Evolutionary conservation across 1,140 invertebrate genomes (phyloP).

Genomic region (Panulirus ornatus): DNA sequence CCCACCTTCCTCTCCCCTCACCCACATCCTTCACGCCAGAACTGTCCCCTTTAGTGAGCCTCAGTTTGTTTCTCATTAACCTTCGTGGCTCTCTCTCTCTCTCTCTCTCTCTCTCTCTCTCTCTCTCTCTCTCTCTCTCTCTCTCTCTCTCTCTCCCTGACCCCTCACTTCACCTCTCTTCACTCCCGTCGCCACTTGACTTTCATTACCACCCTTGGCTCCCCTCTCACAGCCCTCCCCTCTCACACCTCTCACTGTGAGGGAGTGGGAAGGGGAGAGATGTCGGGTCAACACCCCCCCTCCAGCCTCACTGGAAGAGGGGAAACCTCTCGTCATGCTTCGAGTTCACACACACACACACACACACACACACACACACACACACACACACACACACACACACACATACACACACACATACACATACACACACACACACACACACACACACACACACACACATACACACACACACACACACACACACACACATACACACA

Average conservation of each 20-base stretch:
- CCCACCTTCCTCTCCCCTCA: not conserved
- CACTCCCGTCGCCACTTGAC: not conserved
- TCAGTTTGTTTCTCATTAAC: not conserved
- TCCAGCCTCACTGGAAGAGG: no score
- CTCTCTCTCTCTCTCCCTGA: not conserved
- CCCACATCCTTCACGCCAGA: not conserved
- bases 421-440: no score
- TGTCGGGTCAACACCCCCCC: no score
- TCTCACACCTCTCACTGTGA: not conserved
- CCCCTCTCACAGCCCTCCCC: not conserved
- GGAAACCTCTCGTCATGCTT: no score
- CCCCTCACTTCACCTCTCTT: not conserved
- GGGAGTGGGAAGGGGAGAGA: not conserved
- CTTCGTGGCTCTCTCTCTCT: not conserved
- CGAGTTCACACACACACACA: no score
- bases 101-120: not conserved
- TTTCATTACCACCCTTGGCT: not conserved
- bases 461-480: no score
- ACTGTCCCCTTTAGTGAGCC: not conserved
- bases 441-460: no score
- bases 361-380: no score
- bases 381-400: no score
- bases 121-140: not conserved
- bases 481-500: no score
- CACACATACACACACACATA: no score